phyloP scores from a whole-genome alignment of 2,888 invertebrate genomes.

The Auanema sp. region DNA sequence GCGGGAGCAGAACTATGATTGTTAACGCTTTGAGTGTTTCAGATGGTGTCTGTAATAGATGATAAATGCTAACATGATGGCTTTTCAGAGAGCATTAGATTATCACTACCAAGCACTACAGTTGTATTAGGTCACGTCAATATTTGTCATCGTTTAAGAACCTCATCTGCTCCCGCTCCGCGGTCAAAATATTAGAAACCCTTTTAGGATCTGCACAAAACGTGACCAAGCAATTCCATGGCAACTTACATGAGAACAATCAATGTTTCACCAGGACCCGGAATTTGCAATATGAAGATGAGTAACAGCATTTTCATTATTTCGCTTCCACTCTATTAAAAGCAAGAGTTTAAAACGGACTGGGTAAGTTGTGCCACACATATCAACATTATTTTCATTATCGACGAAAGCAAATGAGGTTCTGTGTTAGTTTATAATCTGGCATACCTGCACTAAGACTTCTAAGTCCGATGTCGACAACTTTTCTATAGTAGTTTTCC shows the following conservation, averaged over 20 bases:
- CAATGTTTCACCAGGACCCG: constrained; percentile 43
- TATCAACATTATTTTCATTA: not conserved
- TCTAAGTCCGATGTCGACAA: constrained; percentile 69
- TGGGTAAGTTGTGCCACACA: not conserved
- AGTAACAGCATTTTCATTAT: constrained; percentile 43
- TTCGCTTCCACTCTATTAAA: constrained; percentile 41
- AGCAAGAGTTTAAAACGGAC: not conserved
- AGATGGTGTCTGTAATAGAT: constrained; percentile 45
- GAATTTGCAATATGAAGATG: constrained; percentile 48
- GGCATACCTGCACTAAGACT: constrained; percentile 68
- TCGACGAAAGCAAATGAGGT: constrained; percentile 1
- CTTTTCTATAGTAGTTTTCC: constrained; percentile 36
- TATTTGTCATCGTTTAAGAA: not conserved
- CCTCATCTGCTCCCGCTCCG: not conserved
- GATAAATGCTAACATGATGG: not conserved
- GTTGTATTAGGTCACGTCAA: not conserved
- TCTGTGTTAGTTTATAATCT: not conserved
- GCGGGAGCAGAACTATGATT: constrained; percentile 45
- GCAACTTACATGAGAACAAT: constrained; percentile 42
- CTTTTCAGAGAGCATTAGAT: not conserved
- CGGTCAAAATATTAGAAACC: not conserved
- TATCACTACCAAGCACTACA: not conserved
- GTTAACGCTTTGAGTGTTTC: constrained; percentile 50
- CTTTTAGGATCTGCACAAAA: not conserved
- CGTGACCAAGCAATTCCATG: not conserved